A percentile compares a stretch with the other conserved stretches of the same genome.
Conservation (phyloP, 2,888 invertebrate genomes). For the Epistrophe eligans region DNA sequence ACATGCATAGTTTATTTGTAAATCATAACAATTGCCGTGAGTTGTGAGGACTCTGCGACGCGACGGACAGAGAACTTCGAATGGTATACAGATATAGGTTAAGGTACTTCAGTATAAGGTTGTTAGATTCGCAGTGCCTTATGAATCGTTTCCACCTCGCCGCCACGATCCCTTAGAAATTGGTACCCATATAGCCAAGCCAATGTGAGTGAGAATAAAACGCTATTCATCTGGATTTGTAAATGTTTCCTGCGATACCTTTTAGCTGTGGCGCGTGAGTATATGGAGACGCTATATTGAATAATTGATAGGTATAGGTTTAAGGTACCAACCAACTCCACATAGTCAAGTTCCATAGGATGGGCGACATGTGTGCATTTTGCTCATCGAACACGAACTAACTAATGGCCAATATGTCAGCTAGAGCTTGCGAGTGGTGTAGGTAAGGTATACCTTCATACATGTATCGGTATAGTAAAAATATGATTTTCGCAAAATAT, state of each 20-base stretch:
- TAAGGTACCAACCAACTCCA: background rate
- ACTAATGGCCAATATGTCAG: constrained; percentile 55
- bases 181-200: constrained; percentile 7
- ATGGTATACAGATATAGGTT: background rate
- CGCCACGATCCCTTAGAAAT: constrained; percentile 34
- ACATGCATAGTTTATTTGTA: constrained; percentile 68
- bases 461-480: background rate
- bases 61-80: background rate
- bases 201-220: constrained; percentile 23
- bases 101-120: constrained; percentile 5
- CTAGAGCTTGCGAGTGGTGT: background rate
- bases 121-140: constrained; percentile 20
- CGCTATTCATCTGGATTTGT: constrained; percentile 46
- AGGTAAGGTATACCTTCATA: background rate
- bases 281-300: background rate
- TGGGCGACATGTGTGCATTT: constrained; percentile 36
- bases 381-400: constrained; percentile 56
- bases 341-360: background rate
- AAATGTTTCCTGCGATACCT: background rate
- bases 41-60: background rate
- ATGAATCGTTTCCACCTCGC: background rate
- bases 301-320: background rate
- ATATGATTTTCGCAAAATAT: constrained; percentile 21
- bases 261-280: background rate
- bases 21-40: constrained; percentile 67